Evolutionary conservation across 1,140 invertebrate species (phyloP).

Genomic region (Drosophila kurseongensis): DNA sequence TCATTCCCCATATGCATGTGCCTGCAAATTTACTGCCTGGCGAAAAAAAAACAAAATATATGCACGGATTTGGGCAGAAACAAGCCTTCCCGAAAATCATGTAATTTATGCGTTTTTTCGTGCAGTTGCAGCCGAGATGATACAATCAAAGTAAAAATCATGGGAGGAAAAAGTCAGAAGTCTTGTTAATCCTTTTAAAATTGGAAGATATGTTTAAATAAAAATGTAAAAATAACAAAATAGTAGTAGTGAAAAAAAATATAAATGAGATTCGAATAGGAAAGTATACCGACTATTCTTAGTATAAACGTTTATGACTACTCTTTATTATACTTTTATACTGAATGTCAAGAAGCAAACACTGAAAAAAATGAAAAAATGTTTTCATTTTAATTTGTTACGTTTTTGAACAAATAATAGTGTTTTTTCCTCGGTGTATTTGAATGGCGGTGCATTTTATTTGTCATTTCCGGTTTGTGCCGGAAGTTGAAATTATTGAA

Average conservation of each 20-base stretch:
- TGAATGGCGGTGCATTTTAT: slow-evolving; percentile 69
- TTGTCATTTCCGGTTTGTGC: slow-evolving; percentile 77
- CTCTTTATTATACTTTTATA: no score
- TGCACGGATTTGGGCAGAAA: slow-evolving; percentile 68
- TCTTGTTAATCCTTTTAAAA: no score
- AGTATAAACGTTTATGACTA: no score
- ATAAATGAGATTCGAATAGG: no score
- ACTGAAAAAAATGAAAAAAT: no score
- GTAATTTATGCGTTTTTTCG: slow-evolving; percentile 76
- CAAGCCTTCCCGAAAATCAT: slow-evolving; percentile 73
- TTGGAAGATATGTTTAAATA: no score
- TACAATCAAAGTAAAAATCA: slow-evolving; percentile 59
- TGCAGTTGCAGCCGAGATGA: slow-evolving; percentile 41
- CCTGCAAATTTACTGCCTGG: slow-evolving; percentile 54
- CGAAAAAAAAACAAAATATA: slow-evolving; percentile 29
- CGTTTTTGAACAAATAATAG: no score
- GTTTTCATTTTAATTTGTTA: no score
- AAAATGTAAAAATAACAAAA: background rate
- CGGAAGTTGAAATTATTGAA: slow-evolving; percentile 81
- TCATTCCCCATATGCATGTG: slow-evolving; percentile 59
- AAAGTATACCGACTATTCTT: no score
- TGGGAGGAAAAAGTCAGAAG: background rate
- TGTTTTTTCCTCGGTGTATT: slow-evolving; percentile 47
- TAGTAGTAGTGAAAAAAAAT: background rate
- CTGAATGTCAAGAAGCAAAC: no score